Conservation (phyloP, 1,140 invertebrate genomes). For the Phymorhynchus buccinoides region DNA sequence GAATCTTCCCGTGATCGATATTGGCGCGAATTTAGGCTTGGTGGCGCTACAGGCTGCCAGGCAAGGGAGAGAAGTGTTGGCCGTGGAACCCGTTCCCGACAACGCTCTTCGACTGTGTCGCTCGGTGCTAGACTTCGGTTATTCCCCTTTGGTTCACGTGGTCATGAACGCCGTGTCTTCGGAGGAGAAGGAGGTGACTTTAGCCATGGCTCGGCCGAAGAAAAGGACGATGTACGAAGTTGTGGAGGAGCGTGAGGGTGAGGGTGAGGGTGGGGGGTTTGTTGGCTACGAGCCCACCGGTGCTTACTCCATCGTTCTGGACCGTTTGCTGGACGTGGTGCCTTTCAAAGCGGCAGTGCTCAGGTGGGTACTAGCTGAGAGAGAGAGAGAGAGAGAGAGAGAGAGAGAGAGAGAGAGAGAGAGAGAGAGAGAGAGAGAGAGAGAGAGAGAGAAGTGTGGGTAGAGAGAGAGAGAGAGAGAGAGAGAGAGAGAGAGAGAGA, state of each 20-base stretch:
- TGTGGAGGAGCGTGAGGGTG: background rate
- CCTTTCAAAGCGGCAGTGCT: background rate
- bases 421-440: too few species aligned
- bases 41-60: slow-evolving; percentile 45
- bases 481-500: too few species aligned
- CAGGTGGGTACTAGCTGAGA: too few species aligned
- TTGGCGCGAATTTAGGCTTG: slow-evolving; percentile 49
- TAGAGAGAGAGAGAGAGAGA: too few species aligned
- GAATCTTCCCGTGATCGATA: slow-evolving; percentile 41
- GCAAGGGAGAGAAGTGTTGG: slow-evolving; percentile 37
- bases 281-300: background rate
- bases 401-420: too few species aligned
- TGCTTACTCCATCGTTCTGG: slow-evolving; percentile 16
- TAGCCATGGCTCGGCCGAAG: background rate
- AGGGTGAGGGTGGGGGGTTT: too few species aligned
- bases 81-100: slow-evolving; percentile 43
- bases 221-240: background rate
- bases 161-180: background rate
- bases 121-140: slow-evolving; percentile 30
- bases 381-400: too few species aligned
- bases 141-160: slow-evolving; percentile 4
- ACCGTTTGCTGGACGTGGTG: slow-evolving; percentile 17
- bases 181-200: background rate
- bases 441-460: too few species aligned
- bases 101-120: slow-evolving; percentile 48